Evolutionary conservation across 2,113 vertebrate genomes (phyloP).

Genomic region (Rana temporaria): DNA sequence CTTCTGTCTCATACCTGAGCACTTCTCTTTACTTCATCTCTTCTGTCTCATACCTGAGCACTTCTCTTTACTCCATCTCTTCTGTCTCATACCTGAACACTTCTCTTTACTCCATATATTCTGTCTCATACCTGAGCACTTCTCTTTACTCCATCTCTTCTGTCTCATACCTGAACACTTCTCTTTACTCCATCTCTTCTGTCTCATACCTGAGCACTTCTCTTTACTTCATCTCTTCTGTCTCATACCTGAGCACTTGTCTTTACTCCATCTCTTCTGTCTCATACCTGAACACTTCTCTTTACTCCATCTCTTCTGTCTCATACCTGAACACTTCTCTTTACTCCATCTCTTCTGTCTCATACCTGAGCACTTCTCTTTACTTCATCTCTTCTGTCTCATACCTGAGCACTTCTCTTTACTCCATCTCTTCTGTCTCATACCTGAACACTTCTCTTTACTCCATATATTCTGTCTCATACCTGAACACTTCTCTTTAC

Average conservation of each 20-base stretch:
- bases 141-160: no score
- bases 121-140: neutral
- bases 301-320: neutral
- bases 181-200: no score
- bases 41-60: neutral
- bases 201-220: neutral
- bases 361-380: neutral
- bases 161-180: neutral
- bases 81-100: neutral
- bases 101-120: no score
- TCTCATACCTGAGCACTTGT: neutral
- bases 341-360: neutral
- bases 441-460: neutral
- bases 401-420: neutral
- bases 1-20: neutral
- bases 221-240: no score
- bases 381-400: no score
- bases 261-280: neutral
- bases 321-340: neutral
- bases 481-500: neutral
- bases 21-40: no score
- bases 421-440: neutral
- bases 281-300: neutral
- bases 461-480: neutral
- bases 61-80: no score